Conservation (phyloP, 2,113 vertebrate genomes). For the Catharus fuscescens region DNA sequence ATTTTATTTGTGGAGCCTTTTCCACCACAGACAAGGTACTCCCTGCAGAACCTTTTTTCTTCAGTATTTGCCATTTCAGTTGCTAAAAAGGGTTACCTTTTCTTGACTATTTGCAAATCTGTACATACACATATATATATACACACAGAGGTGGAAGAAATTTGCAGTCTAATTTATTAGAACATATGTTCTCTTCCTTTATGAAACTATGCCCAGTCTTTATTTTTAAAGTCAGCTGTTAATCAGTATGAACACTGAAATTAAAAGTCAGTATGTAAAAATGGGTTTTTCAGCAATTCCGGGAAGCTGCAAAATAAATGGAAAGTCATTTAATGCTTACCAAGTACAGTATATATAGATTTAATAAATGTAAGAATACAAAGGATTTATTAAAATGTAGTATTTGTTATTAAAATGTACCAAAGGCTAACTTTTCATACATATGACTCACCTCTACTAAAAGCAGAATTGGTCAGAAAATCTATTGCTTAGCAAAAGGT, state of each 20-base stretch:
- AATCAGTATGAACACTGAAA: neutral
- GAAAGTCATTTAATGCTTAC: neutral
- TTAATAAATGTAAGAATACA: slow-evolving; percentile 7
- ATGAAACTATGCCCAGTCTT: neutral
- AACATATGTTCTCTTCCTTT: neutral
- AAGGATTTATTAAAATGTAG: slow-evolving; percentile 12
- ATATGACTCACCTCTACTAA: neutral
- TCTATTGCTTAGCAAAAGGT: neutral
- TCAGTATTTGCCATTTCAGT: neutral
- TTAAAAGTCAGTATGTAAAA: neutral
- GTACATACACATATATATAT: too few species aligned
- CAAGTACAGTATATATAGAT: neutral
- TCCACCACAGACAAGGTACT: neutral
- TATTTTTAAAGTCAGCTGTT: neutral
- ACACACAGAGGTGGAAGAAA: neutral
- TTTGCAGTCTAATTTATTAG: neutral
- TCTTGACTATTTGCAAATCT: neutral
- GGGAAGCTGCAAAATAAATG: neutral
- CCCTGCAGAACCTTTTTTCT: neutral
- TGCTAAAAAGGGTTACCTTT: neutral
- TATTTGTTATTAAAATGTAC: slow-evolving; percentile 6
- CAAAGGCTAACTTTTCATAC: neutral
- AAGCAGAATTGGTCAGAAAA: slow-evolving; percentile 2
- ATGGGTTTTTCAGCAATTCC: neutral
- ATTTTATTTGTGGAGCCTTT: neutral